Evolutionary conservation across 2,797 vertebrate species (phyloP).

Genomic region (Sternarchorhynchus goeldii): DNA sequence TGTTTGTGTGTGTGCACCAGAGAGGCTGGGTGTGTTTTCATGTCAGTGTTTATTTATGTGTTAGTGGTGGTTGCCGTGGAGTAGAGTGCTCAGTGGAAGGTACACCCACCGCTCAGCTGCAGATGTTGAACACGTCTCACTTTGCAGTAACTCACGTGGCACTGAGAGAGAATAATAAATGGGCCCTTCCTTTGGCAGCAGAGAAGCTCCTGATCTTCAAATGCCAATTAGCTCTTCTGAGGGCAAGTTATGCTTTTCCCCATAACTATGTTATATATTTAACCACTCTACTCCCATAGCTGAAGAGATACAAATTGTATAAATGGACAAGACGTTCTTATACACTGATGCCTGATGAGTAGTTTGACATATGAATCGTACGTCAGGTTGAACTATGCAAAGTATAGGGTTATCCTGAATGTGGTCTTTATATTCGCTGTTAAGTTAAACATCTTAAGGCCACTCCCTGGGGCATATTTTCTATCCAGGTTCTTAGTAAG

Average conservation of each 20-base stretch:
- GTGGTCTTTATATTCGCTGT: not conserved
- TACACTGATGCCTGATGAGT: not conserved
- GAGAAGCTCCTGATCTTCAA: conserved; percentile 14
- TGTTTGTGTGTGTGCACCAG: conserved; percentile 12
- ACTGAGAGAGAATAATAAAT: conserved; percentile 45
- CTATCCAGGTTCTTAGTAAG: not conserved
- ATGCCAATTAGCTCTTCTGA: conserved; percentile 22
- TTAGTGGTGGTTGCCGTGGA: conserved; percentile 39
- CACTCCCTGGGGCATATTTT: not conserved
- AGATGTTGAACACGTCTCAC: conserved; percentile 55
- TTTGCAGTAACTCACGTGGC: conserved; percentile 61
- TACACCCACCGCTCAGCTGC: conserved; percentile 50
- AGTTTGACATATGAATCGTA: too few relatives aligned
- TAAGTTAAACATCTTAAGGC: not conserved
- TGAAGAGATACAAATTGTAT: not conserved
- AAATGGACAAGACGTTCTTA: not conserved
- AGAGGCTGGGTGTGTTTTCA: conserved; percentile 36
- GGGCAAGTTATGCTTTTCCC: conserved; percentile 4
- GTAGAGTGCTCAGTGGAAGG: conserved; percentile 42
- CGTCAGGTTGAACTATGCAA: too few relatives aligned
- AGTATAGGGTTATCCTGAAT: not conserved
- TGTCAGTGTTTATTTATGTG: conserved; percentile 35
- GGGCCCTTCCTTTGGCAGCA: conserved; percentile 44
- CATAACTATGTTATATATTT: conserved; percentile 16
- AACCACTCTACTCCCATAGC: not conserved